Base-by-base conservation (phyloP, 2,888 invertebrate species). In the Lasioglossum pauxillum region DNA sequence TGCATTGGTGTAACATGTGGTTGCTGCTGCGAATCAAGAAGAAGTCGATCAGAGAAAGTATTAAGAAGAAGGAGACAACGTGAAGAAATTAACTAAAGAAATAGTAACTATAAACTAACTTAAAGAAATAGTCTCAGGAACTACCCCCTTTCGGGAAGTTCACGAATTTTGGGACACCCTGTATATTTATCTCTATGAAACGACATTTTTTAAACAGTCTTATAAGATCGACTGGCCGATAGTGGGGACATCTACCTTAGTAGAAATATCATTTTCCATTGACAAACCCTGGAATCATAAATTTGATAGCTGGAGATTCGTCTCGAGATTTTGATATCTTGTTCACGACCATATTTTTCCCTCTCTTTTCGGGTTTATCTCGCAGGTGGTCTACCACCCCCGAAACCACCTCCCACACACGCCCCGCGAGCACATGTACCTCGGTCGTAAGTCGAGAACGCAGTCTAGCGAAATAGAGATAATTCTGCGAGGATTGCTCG, bases 401-500 rank as follows among this genome's bases (percentile, higher is more conserved):
- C 35, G 23, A 67, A 19, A 27, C 14, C 60, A 14, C 27, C 27
- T 1, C 27, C 27, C 60, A 27, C 60, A 27, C 60, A 14, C 14
- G 3, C 14, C 14, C 60, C 60, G 14, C 27, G 27, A 14, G 31
- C 64, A 64, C 31, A 74, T 41, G 35, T 14, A 60, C 49, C 80
- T 19, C 60, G 71, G 77, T 80, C 78, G 80, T 80, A 84, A 80
- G 84, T 84, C 78, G 80, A 53, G 77, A 77, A 78, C 44, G 77
- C 85, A 80, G 77, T 84, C 85, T 84, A 80, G 80, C 75, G 84
- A 85, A 75, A 84, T 49, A 64, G 69, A 71, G 85, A 86, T 86
- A 86, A 86, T 84, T 75, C 84, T 57, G 75, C 35, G 84, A 77
- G 77, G 84, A 80, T 80, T 77, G 84, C 80, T 86, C 84, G 85